Conservation (phyloP, 2,797 vertebrate genomes). For the Aldrovandia affinis region DNA sequence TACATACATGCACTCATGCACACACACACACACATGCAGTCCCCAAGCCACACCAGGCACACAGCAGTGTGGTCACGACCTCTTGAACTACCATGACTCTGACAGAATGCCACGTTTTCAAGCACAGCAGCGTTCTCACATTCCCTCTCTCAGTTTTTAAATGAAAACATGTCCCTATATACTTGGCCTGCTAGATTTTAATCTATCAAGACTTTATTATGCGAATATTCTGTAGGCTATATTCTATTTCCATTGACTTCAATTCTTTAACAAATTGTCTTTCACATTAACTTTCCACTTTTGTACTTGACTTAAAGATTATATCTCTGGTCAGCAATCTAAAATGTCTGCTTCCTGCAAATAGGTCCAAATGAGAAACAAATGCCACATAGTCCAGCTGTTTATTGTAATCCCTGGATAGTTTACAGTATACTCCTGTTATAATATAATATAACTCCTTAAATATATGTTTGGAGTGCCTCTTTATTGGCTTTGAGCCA, state of each 20-base stretch:
- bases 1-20: not conserved
- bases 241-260: not conserved
- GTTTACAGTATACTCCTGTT: not conserved
- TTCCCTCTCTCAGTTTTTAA: too few species aligned
- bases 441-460: too few species aligned
- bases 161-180: not conserved
- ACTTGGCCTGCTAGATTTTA: not conserved
- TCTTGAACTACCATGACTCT: not conserved
- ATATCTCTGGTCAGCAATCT: not conserved
- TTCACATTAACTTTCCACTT: not conserved
- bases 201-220: not conserved
- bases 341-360: not conserved
- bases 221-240: not conserved
- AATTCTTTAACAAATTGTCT: not conserved
- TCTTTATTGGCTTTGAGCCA: conserved; percentile 12
- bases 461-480: not conserved
- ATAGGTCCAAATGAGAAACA: not conserved
- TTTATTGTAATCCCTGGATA: not conserved
- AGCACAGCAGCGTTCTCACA: not conserved
- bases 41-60: not conserved
- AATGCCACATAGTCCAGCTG: not conserved
- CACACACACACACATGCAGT: not conserved
- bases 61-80: not conserved
- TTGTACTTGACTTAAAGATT: not conserved
- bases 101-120: not conserved